phyloP scores from a whole-genome alignment of 1,140 invertebrate genomes.

The Trigoniulus corallinus region DNA sequence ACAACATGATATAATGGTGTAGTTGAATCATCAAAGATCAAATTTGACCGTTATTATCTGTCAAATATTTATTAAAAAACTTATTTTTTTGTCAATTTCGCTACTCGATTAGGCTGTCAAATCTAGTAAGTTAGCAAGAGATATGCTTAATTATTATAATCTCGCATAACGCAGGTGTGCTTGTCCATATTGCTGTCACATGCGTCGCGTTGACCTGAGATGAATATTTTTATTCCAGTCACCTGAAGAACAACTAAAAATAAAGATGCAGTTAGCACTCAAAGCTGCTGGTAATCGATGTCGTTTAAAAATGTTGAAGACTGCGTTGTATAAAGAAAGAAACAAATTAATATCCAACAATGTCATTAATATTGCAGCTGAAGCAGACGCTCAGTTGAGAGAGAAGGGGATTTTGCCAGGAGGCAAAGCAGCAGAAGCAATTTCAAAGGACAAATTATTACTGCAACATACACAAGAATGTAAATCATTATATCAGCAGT shows the following conservation, averaged over 20 bases:
- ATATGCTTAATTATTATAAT: too few species aligned
- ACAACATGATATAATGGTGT: too few species aligned
- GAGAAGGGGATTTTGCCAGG: not conserved
- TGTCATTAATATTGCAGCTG: not conserved
- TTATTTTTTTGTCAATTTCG: too few species aligned
- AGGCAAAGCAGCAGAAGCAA: not conserved
- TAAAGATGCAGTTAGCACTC: not conserved
- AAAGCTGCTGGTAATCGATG: not conserved
- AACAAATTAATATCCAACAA: not conserved
- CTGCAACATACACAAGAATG: not conserved
- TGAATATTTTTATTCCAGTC: not conserved
- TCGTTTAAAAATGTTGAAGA: not conserved
- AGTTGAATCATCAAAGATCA: too few species aligned
- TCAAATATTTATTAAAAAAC: too few species aligned
- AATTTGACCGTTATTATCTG: too few species aligned
- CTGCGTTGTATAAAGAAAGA: not conserved
- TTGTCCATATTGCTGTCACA: too few species aligned
- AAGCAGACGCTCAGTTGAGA: not conserved
- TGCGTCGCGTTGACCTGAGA: not conserved
- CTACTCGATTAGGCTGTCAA: too few species aligned
- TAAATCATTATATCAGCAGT: not conserved
- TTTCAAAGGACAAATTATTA: not conserved
- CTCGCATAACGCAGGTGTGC: too few species aligned
- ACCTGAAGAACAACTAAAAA: constrained; percentile 1
- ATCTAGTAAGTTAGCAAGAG: too few species aligned